phyloP scores from a whole-genome alignment of 1,140 invertebrate genomes.

The Bombus waltoni region DNA sequence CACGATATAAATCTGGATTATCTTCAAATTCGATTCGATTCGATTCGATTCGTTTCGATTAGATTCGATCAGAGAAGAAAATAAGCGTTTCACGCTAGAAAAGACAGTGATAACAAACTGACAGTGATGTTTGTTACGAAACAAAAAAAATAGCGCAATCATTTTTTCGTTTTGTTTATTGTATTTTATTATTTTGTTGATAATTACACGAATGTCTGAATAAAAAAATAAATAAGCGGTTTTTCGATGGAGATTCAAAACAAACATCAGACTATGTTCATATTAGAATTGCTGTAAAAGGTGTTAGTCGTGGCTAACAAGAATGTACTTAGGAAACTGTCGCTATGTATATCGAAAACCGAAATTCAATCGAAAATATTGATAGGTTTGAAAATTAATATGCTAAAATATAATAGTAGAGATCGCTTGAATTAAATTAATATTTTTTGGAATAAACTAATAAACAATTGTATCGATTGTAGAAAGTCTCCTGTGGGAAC shows the following conservation, averaged over 20 bases:
- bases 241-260: neutral
- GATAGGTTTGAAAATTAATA: neutral
- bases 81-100: neutral
- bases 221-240: neutral
- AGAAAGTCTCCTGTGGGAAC: neutral
- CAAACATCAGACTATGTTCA: neutral
- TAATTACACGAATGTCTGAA: neutral
- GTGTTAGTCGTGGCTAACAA: neutral
- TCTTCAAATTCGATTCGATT: slow-evolving; percentile 28
- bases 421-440: slow-evolving; percentile 5
- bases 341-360: neutral
- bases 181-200: neutral
- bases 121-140: neutral
- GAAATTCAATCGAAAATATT: neutral
- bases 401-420: neutral
- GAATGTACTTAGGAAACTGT: neutral
- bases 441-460: slow-evolving; percentile 19
- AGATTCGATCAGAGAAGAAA: neutral
- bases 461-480: neutral
- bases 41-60: neutral
- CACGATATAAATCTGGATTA: slow-evolving; percentile 43
- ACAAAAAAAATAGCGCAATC: neutral
- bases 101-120: neutral
- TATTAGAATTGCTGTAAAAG: neutral
- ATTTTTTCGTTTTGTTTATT: neutral